phyloP scores from a whole-genome alignment of 2,113 vertebrate genomes.

The Podilymbus podiceps region DNA sequence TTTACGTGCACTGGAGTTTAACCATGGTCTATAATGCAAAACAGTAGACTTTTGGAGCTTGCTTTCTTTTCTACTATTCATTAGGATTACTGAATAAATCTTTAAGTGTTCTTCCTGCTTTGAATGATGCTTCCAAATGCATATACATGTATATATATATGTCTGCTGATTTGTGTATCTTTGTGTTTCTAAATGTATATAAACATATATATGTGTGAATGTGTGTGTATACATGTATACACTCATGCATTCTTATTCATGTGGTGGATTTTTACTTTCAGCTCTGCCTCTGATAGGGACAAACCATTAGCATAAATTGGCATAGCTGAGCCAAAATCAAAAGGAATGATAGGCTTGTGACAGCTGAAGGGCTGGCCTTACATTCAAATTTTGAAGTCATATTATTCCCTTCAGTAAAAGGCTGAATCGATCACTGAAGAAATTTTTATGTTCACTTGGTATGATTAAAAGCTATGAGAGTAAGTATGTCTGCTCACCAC shows the following conservation, averaged over 20 bases:
- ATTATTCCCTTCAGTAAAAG: neutral
- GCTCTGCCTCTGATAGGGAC: neutral
- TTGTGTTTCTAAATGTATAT: neutral
- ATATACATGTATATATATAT: neutral
- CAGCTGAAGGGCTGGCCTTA: neutral
- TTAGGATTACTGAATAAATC: neutral
- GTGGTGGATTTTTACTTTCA: neutral
- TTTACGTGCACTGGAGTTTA: neutral
- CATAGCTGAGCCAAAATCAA: neutral
- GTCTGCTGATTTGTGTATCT: neutral
- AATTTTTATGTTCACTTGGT: neutral
- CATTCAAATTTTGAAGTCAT: neutral
- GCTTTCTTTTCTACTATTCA: neutral
- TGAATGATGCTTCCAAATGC: neutral
- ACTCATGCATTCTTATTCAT: neutral
- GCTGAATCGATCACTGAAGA: neutral
- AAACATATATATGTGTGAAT: neutral
- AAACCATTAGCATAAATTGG: neutral
- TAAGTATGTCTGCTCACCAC: fast-evolving
- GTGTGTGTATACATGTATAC: neutral
- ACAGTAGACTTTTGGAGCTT: neutral
- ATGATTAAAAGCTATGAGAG: neutral
- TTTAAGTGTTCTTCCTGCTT: neutral
- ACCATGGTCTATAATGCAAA: neutral
- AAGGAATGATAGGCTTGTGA: neutral